Conservation (phyloP, 2,797 vertebrate genomes). For the Acanthopagrus latus region DNA sequence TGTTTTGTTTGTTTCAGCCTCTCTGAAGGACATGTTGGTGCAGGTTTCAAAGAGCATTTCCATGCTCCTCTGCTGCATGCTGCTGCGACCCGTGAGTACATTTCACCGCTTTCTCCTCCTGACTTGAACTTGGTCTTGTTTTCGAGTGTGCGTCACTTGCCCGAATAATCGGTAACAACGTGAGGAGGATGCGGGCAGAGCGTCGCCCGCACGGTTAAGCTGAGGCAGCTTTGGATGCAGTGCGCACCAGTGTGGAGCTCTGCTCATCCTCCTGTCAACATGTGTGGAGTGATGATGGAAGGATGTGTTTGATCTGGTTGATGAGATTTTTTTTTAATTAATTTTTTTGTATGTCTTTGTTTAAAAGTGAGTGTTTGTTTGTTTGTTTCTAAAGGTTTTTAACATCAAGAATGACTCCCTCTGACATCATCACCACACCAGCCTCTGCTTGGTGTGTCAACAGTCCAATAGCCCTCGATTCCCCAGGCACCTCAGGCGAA, state of each 20-base stretch:
- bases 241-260: not conserved
- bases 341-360: no score
- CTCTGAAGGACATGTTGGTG: constrained; percentile 42
- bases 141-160: not conserved
- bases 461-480: not conserved
- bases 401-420: not conserved
- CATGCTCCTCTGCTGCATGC: constrained; percentile 59
- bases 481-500: not conserved
- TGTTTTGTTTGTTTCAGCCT: no score
- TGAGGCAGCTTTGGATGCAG: constrained; percentile 12
- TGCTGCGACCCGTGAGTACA: constrained; percentile 75
- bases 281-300: not conserved
- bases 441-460: not conserved
- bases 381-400: not conserved
- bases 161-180: not conserved
- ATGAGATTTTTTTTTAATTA: not conserved
- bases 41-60: constrained; percentile 37
- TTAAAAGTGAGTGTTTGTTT: not conserved
- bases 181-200: not conserved
- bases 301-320: not conserved
- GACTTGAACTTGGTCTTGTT: constrained; percentile 16
- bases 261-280: not conserved
- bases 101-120: constrained; percentile 27
- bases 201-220: not conserved
- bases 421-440: not conserved